phyloP scores from a whole-genome alignment of 1,140 invertebrate genomes.

The Drosophila tsacasi region DNA sequence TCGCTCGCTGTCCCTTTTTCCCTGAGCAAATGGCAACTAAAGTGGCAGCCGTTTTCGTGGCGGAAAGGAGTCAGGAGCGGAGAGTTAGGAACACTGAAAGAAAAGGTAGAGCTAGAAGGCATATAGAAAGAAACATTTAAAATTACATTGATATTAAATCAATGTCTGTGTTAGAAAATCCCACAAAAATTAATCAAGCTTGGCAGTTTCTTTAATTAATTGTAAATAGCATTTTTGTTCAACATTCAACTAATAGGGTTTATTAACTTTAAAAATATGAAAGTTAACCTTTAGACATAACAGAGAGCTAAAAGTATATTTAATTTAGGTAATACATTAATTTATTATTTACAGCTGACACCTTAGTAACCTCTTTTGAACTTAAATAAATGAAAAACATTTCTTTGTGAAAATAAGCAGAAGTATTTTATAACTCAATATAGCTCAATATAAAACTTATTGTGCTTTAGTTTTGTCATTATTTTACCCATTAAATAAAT shows the following conservation, averaged over 20 bases:
- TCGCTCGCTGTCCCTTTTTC: slow-evolving; percentile 41
- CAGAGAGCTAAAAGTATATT: not conserved
- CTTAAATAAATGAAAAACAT: not conserved
- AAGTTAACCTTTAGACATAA: too few species aligned
- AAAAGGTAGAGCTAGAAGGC: not conserved
- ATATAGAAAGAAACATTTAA: not conserved
- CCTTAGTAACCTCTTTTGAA: not conserved
- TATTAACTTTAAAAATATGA: too few species aligned
- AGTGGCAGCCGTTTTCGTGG: slow-evolving; percentile 50
- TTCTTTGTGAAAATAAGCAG: not conserved
- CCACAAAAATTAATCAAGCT: not conserved
- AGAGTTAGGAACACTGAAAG: not conserved
- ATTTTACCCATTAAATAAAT: not conserved
- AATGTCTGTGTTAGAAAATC: not conserved
- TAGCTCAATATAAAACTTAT: not conserved
- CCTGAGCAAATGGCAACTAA: slow-evolving; percentile 60
- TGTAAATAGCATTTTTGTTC: too few species aligned
- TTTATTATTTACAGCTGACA: not conserved
- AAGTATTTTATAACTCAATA: not conserved
- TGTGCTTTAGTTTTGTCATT: not conserved
- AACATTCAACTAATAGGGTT: too few species aligned
- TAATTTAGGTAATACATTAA: not conserved
- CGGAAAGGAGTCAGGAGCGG: slow-evolving; percentile 1
- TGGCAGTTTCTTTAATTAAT: too few species aligned
- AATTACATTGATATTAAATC: not conserved